Base-by-base conservation (phyloP, 2,113 vertebrate genomes). In the Caranx melampygus region DNA sequence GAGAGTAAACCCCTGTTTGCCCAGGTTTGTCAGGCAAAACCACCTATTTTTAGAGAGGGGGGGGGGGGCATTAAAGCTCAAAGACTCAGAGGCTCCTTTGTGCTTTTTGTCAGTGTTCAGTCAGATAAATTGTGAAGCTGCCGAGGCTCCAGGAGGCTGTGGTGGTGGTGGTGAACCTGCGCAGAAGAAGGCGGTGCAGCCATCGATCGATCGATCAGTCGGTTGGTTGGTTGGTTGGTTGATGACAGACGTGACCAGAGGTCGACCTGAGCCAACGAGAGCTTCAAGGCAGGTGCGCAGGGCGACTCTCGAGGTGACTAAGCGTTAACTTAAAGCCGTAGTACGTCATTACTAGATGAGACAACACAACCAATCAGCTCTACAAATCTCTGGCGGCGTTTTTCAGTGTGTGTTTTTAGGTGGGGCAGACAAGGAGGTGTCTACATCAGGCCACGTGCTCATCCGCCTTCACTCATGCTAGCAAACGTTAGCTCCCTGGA, bases 1-100 rank as follows among this genome's bases (percentile, higher is more conserved):
- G 88, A 87, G 76, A 31, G 63, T 71, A 31, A 82, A n/a, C 83
- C 86, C 78, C 87, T 90, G 82, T 82, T 67, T 68, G 33, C 67
- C 11, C 20, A 57, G 13, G 37, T 75, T 75, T 69, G 26, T 31
- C 49, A 37, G 62, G 51, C 31, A 69, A 40, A 77, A 77, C 31
- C 12, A 35, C 49, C 72, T 87, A 81, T 83, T 87, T 89, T 82
- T 78, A 68, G 73, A n/a, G n/a, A n/a, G n/a, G 26, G 26, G 26
- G 26, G 26, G 26, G 26, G 26, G 21, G 34, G 18, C 47, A 31
- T 64, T 82, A 68, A 60, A 73, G 20, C 35, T 26, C 26, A 26
- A 33, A 26, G 76, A 57, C 49, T 79, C 77, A 81, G 62, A 65
- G 75, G 65, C 34, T 47, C 57, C 42, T 67, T 75, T 71, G 80